Conservation (phyloP, 1,140 invertebrate genomes). For the Drosophila pandora region DNA sequence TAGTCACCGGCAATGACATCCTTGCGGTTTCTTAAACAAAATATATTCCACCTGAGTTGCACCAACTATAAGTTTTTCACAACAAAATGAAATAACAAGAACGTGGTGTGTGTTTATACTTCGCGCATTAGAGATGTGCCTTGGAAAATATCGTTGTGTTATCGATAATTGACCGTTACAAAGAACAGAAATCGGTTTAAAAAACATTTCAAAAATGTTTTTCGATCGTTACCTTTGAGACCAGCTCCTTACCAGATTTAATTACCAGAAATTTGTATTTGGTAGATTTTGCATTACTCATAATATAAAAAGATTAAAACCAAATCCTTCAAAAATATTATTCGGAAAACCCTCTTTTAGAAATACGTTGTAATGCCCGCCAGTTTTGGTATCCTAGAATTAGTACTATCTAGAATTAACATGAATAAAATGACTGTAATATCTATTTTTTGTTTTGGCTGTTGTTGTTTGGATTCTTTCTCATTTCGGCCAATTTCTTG, state of each 20-base stretch:
- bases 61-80: constrained; percentile 8
- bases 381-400: not conserved
- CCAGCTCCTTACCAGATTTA: not conserved
- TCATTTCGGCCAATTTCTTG: constrained; percentile 11
- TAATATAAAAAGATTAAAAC: not conserved
- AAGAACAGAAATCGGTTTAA: not conserved
- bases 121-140: not conserved
- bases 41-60: not conserved
- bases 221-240: too few species aligned
- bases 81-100: constrained; percentile 12
- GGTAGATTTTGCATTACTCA: not conserved
- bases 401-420: not conserved
- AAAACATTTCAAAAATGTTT: too few species aligned
- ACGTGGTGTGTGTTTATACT: constrained; percentile 7
- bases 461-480: not conserved
- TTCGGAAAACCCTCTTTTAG: not conserved
- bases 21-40: not conserved
- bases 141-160: not conserved
- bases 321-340: not conserved
- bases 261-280: not conserved
- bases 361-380: not conserved
- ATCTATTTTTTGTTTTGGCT: constrained; percentile 10
- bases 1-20: constrained; percentile 59
- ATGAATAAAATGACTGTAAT: not conserved
- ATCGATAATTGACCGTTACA: not conserved